Base-by-base conservation (phyloP, 2,888 invertebrate genomes). In the Hedya salicella region DNA sequence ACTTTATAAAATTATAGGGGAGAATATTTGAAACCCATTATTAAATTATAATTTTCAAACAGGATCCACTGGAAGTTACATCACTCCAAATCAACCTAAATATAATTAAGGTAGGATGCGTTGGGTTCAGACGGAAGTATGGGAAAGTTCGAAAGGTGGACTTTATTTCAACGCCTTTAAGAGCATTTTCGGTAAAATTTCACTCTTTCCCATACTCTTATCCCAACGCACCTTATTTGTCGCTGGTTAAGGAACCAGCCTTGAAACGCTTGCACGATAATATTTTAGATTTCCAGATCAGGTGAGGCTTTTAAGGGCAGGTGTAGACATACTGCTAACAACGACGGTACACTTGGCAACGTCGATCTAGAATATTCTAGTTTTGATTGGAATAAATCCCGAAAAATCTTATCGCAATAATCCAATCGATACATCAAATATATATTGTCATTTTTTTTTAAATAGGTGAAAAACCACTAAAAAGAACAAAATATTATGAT, bases 21-120 rank as follows among this genome's bases (percentile, higher is more conserved):
- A 64, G 64, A 52, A 59, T 59, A 36, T 59, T 64, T 57, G 64
- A 44, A 64, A 59, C 49, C 64, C 64, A 44, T 25, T 42, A 57
- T 16, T 6, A 25, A 25, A 25, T 25, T 44, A 36, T 44, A 14
- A 48, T 64, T 21, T 42, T 52, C 11, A 44, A 9, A 64, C 49
- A 48, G 42, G 40, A 57, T 50, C 42, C 50, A 59, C 44, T 21
- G 5, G 42, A 32, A 32, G 42, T 53, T 61, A 25, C n/a, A 60
- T 30, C 42, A 46, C 46, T 17, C 17, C 30, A 39, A 50, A 60
- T 49, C n/a, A 25, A 49, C 16, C 4, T 14, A 40, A 11, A 13
- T 48, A n/a, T n/a, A n/a, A n/a, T n/a, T n/a, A n/a, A n/a, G n/a
- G n/a, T n/a, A n/a, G n/a, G n/a, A n/a, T n/a, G n/a, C n/a, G n/a